Evolutionary conservation across 1,140 invertebrate genomes (phyloP), one percentile per base, ranked within the genome.

Genomic region (Cydia fagiglandana): DNA sequence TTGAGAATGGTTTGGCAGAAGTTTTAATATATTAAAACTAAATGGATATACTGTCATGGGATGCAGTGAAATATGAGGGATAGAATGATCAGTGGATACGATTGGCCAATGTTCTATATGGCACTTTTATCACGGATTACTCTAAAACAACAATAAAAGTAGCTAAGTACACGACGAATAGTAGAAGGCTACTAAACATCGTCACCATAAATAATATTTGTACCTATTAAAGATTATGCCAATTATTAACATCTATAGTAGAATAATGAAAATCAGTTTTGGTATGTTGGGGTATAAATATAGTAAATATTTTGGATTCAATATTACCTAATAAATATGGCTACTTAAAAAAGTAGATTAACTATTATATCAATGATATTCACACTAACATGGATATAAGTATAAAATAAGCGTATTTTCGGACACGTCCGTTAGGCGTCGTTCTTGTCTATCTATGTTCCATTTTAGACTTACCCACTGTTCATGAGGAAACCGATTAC

Each of bases 351-450:
- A 86, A 83, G 83, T 89, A 85, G 86, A 87, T 87, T 84, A 88
- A 83, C 83, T 80, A 85, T 79, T 83, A 77, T 81, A 86, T 85
- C 76, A 83, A 80, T 86, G 80, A 86, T 85, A 88, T 81, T 86
- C 84, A 88, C 81, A 86, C 88, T 85, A 90, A 88, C 83, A 89
- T 82, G 84, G 88, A 86, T 88, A 90, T 86, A 86, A 86, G 87
- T 89, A 90, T 90, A 92, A 91, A 90, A 92, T 92, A 92, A 92
- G 91, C 91, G 91, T 92, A 92, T 91, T 85, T 86, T 84, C 89
- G 89, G 91, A 92, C 84, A 80, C 83, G 87, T 88, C 85, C 83
- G 84, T 85, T 77, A 80, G 83, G 87, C 85, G 81, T 77, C 76
- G 24, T 73, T 66, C 77, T 64, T 82, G 83, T 83, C 84, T 73